Evolutionary conservation across 2,797 vertebrate genomes (phyloP), one percentile per base, ranked within the genome.

Genomic region (Sebastes hubbsi): DNA sequence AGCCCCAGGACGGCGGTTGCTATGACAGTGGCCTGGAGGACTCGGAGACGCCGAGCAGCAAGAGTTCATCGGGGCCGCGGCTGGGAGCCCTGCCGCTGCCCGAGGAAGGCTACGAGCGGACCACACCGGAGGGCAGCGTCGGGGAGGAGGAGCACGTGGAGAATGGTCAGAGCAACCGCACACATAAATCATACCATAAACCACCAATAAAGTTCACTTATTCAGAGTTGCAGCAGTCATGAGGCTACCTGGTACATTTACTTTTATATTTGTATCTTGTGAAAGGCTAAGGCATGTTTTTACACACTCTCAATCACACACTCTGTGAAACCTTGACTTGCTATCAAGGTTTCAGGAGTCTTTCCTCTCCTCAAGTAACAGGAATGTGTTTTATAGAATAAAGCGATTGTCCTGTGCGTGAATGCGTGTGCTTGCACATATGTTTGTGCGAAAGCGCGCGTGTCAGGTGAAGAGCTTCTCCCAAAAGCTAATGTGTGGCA

Each of bases 21-120:
- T 99, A 99, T 96, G 98, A 99, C 96, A 99, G 98, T 89, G 97
- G 98, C 93, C 93, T 98, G 95, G 98, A 99, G 95, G 98, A 99
- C 94, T 99, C 98, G 10, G 98, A 99, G 96, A 99, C 98, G 78
- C 98, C 98, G 80, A 99, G 98, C 96, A 99, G 98, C 96, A 99
- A 99, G 97, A 98, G 98, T 92, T 99, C 98, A 81, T 98, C 97
- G 52, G 98, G 98, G 91, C 97, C 98, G 61, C 97, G 98, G 52
- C 96, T 99, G 92, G 98, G 98, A 92, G 97, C 97, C 83, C 96
- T 99, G 95, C 97, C 98, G 66, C 96, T 99, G 94, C 98, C 98
- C 69, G 98, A 99, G 94, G 98, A 99, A 92, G 98, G 97, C 93
- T 99, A 99, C 82, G 98, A 99, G 93, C 96, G 98, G 94, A 99